Percentiles rank a stretch among this genome's conserved stretches.
Evolutionary conservation across 2,888 invertebrate species (phyloP).

Genomic region (Drosophila atroscutellata): DNA sequence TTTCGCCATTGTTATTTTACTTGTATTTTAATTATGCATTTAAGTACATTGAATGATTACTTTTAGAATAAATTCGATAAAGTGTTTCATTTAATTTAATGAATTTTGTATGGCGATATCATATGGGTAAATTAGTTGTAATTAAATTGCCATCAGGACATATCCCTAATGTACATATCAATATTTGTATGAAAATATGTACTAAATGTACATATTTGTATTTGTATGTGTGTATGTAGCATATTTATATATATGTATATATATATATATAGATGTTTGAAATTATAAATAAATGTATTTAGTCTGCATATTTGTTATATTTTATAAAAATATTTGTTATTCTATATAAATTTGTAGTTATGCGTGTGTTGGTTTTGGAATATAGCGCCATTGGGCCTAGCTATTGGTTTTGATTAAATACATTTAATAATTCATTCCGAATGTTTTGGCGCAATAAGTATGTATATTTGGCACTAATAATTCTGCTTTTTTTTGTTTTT

Average conservation of each 20-base stretch:
- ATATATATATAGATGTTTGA: conserved; percentile 47
- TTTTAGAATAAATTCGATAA: conserved; percentile 67
- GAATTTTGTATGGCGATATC: conserved; percentile 32
- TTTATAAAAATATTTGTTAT: conserved; percentile 71
- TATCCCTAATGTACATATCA: conserved; percentile 31
- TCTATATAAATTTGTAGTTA: conserved; percentile 42
- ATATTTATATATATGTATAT: conserved; percentile 4
- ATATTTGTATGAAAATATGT: conserved; percentile 33
- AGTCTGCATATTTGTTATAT: conserved; percentile 56
- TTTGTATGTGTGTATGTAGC: conserved; percentile 30
- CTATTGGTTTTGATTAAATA: conserved; percentile 39
- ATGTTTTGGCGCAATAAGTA: conserved; percentile 63
- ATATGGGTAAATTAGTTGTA: conserved; percentile 38
- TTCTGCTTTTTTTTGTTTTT: conserved; percentile 34
- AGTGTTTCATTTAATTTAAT: conserved; percentile 44
- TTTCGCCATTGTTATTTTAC: conserved; percentile 1
- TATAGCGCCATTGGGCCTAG: conserved; percentile 46
- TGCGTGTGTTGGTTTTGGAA: conserved; percentile 38
- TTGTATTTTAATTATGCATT: conserved; percentile 17
- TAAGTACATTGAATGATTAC: conserved; percentile 44
- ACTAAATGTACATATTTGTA: conserved; percentile 29
- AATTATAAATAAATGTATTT: conserved; percentile 54
- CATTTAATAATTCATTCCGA: conserved; percentile 54
- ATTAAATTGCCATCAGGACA: conserved; percentile 42
- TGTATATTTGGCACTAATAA: conserved; percentile 79